These are phyloP conservation scores for Frankliniella intonsa DNA, from an alignment of 2,888 invertebrate species.

Conservation along the genomic window DNA sequence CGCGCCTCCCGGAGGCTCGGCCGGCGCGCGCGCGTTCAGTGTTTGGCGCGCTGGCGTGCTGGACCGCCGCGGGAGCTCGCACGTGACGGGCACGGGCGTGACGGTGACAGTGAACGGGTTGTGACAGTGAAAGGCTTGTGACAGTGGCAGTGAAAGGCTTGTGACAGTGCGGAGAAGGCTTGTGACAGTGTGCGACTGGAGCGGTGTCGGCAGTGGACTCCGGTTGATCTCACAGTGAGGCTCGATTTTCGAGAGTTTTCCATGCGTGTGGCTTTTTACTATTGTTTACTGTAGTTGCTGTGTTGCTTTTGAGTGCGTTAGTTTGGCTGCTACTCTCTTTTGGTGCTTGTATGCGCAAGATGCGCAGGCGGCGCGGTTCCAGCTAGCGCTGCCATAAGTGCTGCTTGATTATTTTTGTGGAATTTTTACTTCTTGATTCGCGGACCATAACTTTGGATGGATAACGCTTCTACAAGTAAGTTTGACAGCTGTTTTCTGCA, in stretches of 20 bases:
- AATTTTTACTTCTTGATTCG: no score
- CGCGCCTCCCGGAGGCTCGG: not conserved
- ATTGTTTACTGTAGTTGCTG: not conserved
- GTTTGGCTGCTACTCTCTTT: not conserved
- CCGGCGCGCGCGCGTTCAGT: conserved; percentile 7
- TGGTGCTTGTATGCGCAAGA: no score
- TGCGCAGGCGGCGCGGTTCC: no score
- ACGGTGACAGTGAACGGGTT: not conserved
- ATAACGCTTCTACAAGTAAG: not conserved
- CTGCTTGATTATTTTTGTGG: no score
- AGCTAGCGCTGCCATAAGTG: no score
- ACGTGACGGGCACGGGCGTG: not conserved
- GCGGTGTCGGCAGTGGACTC: no score
- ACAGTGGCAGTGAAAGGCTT: not conserved
- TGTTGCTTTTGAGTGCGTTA: not conserved
- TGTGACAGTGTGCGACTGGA: no score
- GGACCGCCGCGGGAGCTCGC: not conserved
- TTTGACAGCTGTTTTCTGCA: not conserved
- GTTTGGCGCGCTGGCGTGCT: not conserved
- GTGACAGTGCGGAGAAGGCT: no score
- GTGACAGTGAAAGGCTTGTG: not conserved
- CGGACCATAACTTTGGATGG: not conserved
- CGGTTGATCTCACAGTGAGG: not conserved
- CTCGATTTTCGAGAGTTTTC: not conserved
- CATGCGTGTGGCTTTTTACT: not conserved